Evolutionary conservation across 2,797 vertebrate species (phyloP), one percentile per base, ranked within the genome.

Genomic region (Thunnus albacares): DNA sequence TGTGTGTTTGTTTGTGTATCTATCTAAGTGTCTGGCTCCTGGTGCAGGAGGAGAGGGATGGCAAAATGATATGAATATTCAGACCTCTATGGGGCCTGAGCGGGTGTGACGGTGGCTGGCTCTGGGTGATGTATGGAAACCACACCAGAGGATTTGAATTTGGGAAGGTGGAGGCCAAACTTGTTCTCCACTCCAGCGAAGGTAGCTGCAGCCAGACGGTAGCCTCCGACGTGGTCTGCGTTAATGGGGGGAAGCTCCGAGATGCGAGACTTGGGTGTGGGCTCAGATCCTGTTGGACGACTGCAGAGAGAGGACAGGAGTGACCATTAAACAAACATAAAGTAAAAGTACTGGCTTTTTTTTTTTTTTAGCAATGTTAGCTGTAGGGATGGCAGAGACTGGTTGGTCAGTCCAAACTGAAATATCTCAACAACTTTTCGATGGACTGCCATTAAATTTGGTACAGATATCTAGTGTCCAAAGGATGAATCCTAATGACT

Each of bases 111-210:
- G 1, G 84, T 3, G 63, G 93, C 90, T 63, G 94, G 79, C 61
- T 91, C 91, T 5, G 38, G 71, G 78, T 92, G 84, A 74, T 96
- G 96, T 87, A 95, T 95, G 82, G 94, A 92, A 47, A 91, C 79
- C 55, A 95, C 85, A 2, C 83, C 95, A 1, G 97, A 91, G 20
- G 97, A 95, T 87, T 95, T 97, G 93, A 99, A 99, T 87, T 99
- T 99, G 51, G 98, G 98, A 79, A 99, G 97, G 89, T 98, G 97
- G 5, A 99, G 97, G 73, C 98, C 98, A 67, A 99, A 99, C 91
- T 99, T 99, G 94, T 98, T 99, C 94, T 99, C 98, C 88, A 99
- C 97, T 11, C 98, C 98, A 7, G 98, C 98, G 66, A 99, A 99
- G 0, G 98, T 99, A 73, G 98, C 98, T 0, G 98, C 97, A 3